Evolutionary conservation across 2,113 vertebrate genomes (phyloP), one percentile per base, ranked within the genome.

Genomic region (Rhabdornis inornatus): DNA sequence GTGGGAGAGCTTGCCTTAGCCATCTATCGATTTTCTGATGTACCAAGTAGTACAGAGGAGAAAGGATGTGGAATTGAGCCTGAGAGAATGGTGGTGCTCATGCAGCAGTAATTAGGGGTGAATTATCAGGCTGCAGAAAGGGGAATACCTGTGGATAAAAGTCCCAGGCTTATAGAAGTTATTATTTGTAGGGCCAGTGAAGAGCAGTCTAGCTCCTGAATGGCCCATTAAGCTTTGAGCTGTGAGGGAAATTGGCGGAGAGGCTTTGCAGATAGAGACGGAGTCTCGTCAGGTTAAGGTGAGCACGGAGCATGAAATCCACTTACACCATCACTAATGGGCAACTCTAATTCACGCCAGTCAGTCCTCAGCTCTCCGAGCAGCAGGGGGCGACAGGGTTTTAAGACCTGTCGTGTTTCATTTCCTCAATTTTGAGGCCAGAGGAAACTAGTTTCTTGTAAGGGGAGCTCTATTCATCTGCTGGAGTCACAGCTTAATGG

Each of bases 151-250:
- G 66, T 53, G 68, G 89, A 56, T 90, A 72, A 76, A 86, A 92
- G 71, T 92, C 76, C 49, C 75, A 89, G 76, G 50, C 59, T 89
- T 83, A 79, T 69, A 96, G 76, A 92, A 95, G 83, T 92, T 49
- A 78, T 91, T 94, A 89, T 90, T 86, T 95, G 83, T 71, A 57
- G 82, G 74, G 82, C 69, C 30, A 63, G 60, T 42, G 91, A 94
- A 86, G 79, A 92, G 83, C 75, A 77, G 66, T 40, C 53, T 65
- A 37, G 66, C 66, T 90, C 49, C 68, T 90, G 91, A 92, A 90
- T 69, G 83, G 79, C 60, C 89, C 79, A 83, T 95, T 94, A 95
- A 95, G 86, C 80, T 90, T 72, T 74, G 89, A 92, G 91, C 79
- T 72, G 79, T 47, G 40, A 80, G 66, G 71, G 53, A 63, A 95